Conservation (phyloP, 2,797 vertebrate genomes). For the Urosaurus nigricauda region DNA sequence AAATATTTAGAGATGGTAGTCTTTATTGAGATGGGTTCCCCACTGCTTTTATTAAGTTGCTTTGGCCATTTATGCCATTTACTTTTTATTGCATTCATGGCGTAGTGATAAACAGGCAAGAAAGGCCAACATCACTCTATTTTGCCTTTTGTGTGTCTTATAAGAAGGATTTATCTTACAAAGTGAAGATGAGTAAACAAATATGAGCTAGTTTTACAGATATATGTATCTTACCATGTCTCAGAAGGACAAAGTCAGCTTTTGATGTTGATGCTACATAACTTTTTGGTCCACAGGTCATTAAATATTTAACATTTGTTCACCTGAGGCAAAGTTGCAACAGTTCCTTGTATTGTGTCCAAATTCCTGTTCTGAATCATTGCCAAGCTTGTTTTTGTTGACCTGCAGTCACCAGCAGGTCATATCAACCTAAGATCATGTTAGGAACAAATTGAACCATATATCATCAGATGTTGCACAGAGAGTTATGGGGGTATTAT, state of each 20-base stretch:
- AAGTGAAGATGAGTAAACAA: not conserved
- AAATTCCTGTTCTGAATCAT: not conserved
- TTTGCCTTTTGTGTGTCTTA: not conserved
- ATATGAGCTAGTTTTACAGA: not conserved
- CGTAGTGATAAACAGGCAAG: not conserved
- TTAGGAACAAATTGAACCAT: not conserved
- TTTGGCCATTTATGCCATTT: constrained; percentile 14
- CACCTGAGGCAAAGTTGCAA: not conserved
- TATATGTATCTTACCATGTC: not conserved
- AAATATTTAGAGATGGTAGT: constrained; percentile 56
- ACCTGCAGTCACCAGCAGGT: not conserved
- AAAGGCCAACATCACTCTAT: not conserved
- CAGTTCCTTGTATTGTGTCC: not conserved
- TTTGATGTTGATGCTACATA: not conserved
- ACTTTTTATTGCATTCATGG: not conserved
- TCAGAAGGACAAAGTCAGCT: not conserved
- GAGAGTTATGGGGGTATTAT: not conserved
- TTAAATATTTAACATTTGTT: not conserved
- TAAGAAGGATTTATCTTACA: not conserved
- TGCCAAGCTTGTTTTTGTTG: not conserved
- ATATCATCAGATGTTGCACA: not conserved
- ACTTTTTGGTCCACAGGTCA: not conserved
- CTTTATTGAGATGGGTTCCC: constrained; percentile 56
- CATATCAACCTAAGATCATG: not conserved
- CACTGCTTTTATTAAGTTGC: constrained; percentile 60